phyloP scores from a whole-genome alignment of 2,888 invertebrate species.

The Nineta flava region DNA sequence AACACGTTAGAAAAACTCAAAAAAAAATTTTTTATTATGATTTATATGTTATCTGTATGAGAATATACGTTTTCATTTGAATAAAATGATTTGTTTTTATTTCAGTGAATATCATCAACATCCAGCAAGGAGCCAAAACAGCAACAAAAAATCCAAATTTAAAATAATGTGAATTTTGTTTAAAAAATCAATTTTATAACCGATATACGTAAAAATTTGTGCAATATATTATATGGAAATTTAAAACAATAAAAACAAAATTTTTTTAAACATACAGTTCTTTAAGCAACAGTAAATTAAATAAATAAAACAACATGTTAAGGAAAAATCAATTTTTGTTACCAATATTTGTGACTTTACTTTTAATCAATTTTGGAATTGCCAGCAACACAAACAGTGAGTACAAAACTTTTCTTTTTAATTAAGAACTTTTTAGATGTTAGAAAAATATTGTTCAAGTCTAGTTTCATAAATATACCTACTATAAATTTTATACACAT shows the following conservation, averaged over 20 bases:
- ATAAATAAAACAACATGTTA: neutral
- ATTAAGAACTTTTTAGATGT: neutral
- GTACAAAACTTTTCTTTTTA: neutral
- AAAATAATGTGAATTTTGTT: too few relatives aligned
- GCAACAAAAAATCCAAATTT: too few relatives aligned
- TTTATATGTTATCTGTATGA: too few relatives aligned
- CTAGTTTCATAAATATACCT: too few relatives aligned
- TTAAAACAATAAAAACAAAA: neutral
- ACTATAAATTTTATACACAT: too few relatives aligned
- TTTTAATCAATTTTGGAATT: neutral
- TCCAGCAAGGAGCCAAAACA: too few relatives aligned
- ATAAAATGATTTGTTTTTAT: too few relatives aligned
- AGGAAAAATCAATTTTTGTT: neutral
- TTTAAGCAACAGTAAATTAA: neutral
- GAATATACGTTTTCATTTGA: too few relatives aligned
- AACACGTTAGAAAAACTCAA: too few relatives aligned
- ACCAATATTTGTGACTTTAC: neutral
- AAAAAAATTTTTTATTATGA: too few relatives aligned
- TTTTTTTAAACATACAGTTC: neutral
- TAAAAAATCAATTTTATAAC: too few relatives aligned
- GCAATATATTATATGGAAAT: neutral
- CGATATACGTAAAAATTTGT: neutral
- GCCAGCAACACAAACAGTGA: neutral
- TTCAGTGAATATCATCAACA: too few relatives aligned
- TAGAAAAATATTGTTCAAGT: neutral